Evolutionary conservation across 2,113 vertebrate genomes (phyloP), one percentile per base, ranked within the genome.

Genomic region (Arizona elegans): DNA sequence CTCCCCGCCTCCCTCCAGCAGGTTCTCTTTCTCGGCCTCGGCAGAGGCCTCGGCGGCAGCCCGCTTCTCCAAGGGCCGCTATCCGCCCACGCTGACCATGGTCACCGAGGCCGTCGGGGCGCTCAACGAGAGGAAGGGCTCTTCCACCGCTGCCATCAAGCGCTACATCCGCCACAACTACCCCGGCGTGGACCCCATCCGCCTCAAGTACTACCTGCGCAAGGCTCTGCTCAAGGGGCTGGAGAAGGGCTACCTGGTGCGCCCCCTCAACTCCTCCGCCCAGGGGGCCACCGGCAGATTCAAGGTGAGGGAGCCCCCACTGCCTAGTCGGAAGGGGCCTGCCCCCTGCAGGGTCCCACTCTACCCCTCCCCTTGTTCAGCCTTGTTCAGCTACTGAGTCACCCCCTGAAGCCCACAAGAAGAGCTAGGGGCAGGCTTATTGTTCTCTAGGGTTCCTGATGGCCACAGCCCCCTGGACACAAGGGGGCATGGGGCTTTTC

Each of bases 11-110:
- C 24, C 47, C 7, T 24, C 38, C 21, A 50, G 24, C 24, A 8
- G 70, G 33, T 4, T 38, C 24, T 62, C 19, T 53, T 24, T 23
- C 38, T 50, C 52, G 11, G 19, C n/a, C 17, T 2, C 38, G 55
- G 81, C 7, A 19, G 50, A 59, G 81, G 70, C 62, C 24, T 7
- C 86, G 12, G 5, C 13, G 12, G 23, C 24, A 9, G 55, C 43
- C 85, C 13, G 4, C 15, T 2, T 2, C 15, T 26, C 24, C 24
- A 53, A 15, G 43, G 5, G 52, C 17, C 43, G 15, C 1, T 97
- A 98, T 86, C 98, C 98, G 1, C 33, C 97, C 15, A 98, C 97
- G 0, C 91, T 97, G 29, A 88, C 96, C 2, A 98, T 98, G 98
- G 96, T 98, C 70, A 96, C 95, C 26, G 97, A 98, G 75, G 98